phyloP scores from a whole-genome alignment of 1,140 invertebrate species.

The Maconellicoccus hirsutus region DNA sequence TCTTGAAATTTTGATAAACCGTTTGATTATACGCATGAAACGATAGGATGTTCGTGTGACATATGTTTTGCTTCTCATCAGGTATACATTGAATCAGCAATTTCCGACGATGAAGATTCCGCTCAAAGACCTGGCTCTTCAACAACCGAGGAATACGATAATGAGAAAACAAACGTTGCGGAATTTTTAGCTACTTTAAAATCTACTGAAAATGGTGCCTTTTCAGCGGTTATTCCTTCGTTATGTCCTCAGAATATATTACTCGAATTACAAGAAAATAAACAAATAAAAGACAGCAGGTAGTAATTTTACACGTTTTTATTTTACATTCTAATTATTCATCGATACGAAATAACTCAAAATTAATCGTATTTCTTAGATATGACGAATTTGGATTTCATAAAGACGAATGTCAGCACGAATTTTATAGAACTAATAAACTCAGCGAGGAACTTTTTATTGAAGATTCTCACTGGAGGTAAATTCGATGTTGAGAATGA shows the following conservation, averaged over 20 bases:
- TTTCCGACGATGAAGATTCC: constrained; percentile 21
- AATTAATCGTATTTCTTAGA: constrained; percentile 37
- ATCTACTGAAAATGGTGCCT: constrained; percentile 62
- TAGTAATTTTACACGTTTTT: constrained; percentile 29
- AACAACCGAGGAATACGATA: constrained; percentile 67
- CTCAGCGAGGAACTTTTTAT: constrained; percentile 67
- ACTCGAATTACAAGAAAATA: constrained; percentile 42
- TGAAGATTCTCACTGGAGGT: constrained; percentile 80
- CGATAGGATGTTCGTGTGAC: not conserved
- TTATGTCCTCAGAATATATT: constrained; percentile 96
- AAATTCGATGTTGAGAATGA: constrained; percentile 17
- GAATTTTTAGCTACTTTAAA: constrained; percentile 51
- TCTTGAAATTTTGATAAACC: too few species aligned
- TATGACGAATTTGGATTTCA: constrained; percentile 99
- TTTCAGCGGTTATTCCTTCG: constrained; percentile 82
- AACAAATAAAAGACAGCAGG: constrained; percentile 40
- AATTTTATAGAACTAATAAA: constrained; percentile 81
- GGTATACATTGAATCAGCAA: constrained; percentile 11
- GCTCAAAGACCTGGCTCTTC: constrained; percentile 39
- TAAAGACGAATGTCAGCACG: constrained; percentile 84
- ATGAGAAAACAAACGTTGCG: constrained; percentile 38
- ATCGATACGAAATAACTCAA: not conserved
- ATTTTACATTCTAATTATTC: not conserved
- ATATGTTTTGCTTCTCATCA: constrained; percentile 1
- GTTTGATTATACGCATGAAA: too few species aligned